These are phyloP conservation scores for Epizoanthus ramosus DNA, from an alignment of 92 coral and sea anemone species.

Conservation along the genomic window DNA sequence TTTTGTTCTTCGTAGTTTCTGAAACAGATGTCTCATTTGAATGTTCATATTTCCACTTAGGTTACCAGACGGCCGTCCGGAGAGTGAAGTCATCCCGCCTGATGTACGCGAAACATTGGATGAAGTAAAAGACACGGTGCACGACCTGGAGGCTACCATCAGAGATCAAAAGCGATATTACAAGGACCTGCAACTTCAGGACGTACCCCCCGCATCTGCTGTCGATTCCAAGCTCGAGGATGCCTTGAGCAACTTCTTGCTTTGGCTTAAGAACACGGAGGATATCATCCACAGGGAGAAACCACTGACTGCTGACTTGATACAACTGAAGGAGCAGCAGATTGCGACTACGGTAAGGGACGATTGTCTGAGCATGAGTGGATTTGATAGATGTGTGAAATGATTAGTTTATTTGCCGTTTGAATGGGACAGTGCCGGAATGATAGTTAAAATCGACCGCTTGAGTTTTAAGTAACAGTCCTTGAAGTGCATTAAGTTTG, in stretches of 20 bases:
- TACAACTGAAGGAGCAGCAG: constrained; percentile 79
- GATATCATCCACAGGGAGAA: constrained; percentile 67
- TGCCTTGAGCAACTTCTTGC: constrained; percentile 65
- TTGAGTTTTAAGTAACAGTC: no score
- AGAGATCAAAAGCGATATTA: constrained; percentile 76
- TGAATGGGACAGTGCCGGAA: no score
- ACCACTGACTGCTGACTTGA: constrained; percentile 72
- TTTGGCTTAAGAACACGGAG: constrained; percentile 82
- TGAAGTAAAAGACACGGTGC: constrained; percentile 66
- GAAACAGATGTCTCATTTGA: no score
- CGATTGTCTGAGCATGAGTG: neutral
- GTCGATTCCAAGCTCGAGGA: constrained; percentile 84
- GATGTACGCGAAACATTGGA: constrained; percentile 75
- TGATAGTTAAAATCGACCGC: no score
- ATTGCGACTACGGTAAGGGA: constrained; percentile 72
- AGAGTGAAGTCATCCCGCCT: constrained; percentile 73
- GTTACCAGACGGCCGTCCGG: constrained; percentile 73
- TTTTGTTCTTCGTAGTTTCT: no score
- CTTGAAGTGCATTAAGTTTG: no score
- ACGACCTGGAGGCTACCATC: constrained; percentile 76
- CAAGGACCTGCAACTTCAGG: constrained; percentile 55
- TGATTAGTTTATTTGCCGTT: no score
- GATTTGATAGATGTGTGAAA: neutral
- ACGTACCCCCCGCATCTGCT: constrained; percentile 51
- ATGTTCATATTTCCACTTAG: constrained; percentile 25